These are phyloP conservation scores for Trichacis sp. DNA, from an alignment of 2,888 invertebrate species.

Conservation along the genomic window DNA sequence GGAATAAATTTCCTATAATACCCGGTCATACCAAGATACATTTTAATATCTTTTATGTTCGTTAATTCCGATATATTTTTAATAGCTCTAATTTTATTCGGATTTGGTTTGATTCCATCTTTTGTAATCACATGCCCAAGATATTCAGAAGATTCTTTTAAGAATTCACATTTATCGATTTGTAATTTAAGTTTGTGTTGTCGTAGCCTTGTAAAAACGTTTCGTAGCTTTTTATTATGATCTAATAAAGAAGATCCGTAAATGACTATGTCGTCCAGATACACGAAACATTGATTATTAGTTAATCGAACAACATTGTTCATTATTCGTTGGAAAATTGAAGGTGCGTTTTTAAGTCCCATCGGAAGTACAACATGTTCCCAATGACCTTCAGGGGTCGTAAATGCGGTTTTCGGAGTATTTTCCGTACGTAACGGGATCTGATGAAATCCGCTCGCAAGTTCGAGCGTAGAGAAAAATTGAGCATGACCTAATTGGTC, in stretches of 20 bases:
- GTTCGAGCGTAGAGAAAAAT: slow-evolving; percentile 50
- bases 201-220: not conserved
- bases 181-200: slow-evolving; percentile 10
- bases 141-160: slow-evolving; percentile 3
- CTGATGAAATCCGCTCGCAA: slow-evolving; percentile 54
- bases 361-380: slow-evolving; percentile 54
- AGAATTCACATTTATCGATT: no score
- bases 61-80: slow-evolving; percentile 22
- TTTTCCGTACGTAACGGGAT: slow-evolving; percentile 51
- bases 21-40: slow-evolving; percentile 36
- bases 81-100: slow-evolving; percentile 44
- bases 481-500: slow-evolving; percentile 45
- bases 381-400: slow-evolving; percentile 51
- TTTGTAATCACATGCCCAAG: not conserved
- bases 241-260: slow-evolving; percentile 1
- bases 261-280: no score
- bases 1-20: slow-evolving; percentile 42
- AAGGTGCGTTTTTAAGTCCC: slow-evolving; percentile 51
- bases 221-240: slow-evolving; percentile 9
- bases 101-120: slow-evolving; percentile 46
- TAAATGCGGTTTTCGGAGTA: slow-evolving; percentile 55
- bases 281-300: slow-evolving; percentile 43
- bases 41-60: slow-evolving; percentile 28
- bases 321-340: slow-evolving; percentile 54
- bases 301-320: slow-evolving; percentile 47